Evolutionary conservation across 92 coral and sea anemone species (phyloP), one percentile per base, ranked within the genome.

Genomic region (Umimayanthus chanpuru): DNA sequence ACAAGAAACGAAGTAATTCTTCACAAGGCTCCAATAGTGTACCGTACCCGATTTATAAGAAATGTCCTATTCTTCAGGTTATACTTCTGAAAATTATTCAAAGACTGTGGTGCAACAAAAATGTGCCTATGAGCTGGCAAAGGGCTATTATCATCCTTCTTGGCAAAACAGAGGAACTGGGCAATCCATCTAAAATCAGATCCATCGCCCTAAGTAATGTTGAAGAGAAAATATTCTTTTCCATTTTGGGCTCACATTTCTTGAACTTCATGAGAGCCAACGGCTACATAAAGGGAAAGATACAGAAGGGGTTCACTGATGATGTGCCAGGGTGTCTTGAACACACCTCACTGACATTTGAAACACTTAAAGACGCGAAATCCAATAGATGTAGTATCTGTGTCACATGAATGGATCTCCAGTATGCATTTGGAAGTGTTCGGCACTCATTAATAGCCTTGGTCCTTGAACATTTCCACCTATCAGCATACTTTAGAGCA

Each of bases 371-470:
- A n/a, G n/a, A n/a, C n/a, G n/a, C n/a, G n/a, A n/a, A n/a, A n/a
- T n/a, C n/a, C n/a, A n/a, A n/a, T n/a, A n/a, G n/a, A 74, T 6
- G 81, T 5, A 77, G 38, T 23, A 77, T 77, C 81, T 78, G 66
- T 50, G 82, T 53, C 5, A 21, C 82, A n/a, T 78, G 82, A 40
- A 32, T 49, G 4, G 66, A 78, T 78, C 66, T 78, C 38, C 82
- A 78, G 29, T 49, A 78, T 26, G 66, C 66, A 12, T 78, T 78
- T 29, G 82, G 36, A 47, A 78, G 82, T n/a, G n/a, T n/a, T n/a
- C n/a, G n/a, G n/a, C n/a, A n/a, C n/a, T n/a, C n/a, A n/a, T n/a
- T n/a, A n/a, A 49, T 49, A n/a, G 66, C 23, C 66, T 50, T 47
- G 14, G 82, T 67, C 5, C 66, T 49, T 29, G 65, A 25, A 6